Percentiles rank a stretch among this genome's conserved stretches.
These are phyloP conservation scores for Camptogramma bilineatum DNA, from an alignment of 2,888 invertebrate genomes.

Conservation along the genomic window DNA sequence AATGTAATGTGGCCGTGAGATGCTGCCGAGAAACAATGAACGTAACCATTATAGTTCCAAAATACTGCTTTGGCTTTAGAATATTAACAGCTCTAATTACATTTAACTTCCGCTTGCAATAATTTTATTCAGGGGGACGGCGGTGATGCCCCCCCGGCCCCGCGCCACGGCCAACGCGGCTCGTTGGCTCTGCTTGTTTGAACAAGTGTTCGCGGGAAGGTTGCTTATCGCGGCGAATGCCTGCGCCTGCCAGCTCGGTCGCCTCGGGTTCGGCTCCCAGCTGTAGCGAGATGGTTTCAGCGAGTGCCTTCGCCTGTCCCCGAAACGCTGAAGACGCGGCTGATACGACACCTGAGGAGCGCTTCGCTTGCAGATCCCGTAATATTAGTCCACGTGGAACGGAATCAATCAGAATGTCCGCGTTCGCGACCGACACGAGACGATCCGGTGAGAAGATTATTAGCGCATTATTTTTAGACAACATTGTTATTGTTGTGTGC, in stretches of 20 bases:
- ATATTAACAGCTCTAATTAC: conserved; percentile 8
- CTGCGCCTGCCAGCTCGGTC: background rate
- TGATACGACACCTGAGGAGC: background rate
- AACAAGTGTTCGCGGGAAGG: conserved; percentile 46
- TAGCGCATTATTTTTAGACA: conserved; percentile 60
- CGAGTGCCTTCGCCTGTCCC: background rate
- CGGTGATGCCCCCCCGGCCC: background rate
- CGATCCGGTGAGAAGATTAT: conserved; percentile 53
- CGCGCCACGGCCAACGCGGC: conserved; percentile 19
- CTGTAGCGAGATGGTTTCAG: background rate
- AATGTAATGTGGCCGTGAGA: conserved; percentile 13
- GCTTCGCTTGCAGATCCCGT: background rate
- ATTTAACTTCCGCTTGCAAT: conserved; percentile 7
- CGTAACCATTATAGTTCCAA: conserved; percentile 7
- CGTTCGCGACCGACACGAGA: conserved; percentile 18
- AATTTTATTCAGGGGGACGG: conserved; percentile 1
- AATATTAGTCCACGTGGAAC: background rate
- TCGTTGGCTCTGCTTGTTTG: conserved; percentile 33
- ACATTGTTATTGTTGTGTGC: conserved; percentile 55
- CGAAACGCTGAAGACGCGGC: no score
- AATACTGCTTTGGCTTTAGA: conserved; percentile 9
- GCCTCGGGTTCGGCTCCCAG: background rate
- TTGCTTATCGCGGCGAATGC: conserved; percentile 20
- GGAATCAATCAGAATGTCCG: conserved; percentile 1
- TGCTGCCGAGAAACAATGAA: conserved; percentile 6